These are phyloP conservation scores for Nerophis lumbriciformis DNA, from an alignment of 2,113 vertebrate species.

Conservation along the genomic window DNA sequence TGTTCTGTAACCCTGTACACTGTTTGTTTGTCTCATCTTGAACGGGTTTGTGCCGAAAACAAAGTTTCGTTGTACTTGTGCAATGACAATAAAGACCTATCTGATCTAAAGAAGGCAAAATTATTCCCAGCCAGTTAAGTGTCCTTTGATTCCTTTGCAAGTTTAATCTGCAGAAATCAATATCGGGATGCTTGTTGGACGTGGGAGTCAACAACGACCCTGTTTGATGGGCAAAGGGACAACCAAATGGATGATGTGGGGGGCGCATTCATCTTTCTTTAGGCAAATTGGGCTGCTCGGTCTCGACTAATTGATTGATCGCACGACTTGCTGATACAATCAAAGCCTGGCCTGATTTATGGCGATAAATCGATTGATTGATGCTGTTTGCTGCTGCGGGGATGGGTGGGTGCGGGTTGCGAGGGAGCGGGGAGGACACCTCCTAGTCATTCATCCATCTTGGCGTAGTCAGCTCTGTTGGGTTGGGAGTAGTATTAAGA, in stretches of 20 bases:
- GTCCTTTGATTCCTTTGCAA: conserved; percentile 63
- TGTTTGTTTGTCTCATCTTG: too few relatives aligned
- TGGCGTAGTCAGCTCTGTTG: conserved; percentile 56
- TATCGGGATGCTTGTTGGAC: conserved; percentile 54
- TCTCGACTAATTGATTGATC: conserved; percentile 68
- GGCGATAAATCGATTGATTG: conserved; percentile 75
- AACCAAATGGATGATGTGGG: conserved; percentile 57
- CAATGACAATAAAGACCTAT: too few relatives aligned
- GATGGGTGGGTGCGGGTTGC: conserved; percentile 18
- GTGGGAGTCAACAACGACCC: conserved; percentile 56
- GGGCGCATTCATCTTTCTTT: conserved; percentile 69
- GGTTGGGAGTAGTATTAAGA: conserved; percentile 70
- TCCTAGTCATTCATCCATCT: conserved; percentile 63
- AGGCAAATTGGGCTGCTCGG: conserved; percentile 59
- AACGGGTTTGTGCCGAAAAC: too few relatives aligned
- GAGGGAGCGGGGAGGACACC: conserved; percentile 36
- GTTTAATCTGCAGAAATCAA: conserved; percentile 63
- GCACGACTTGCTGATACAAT: conserved; percentile 68
- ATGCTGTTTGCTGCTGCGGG: conserved; percentile 52
- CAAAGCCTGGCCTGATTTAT: conserved; percentile 69
- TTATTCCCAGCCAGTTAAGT: conserved; percentile 53
- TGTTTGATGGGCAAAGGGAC: conserved; percentile 68
- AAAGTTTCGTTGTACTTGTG: too few relatives aligned
- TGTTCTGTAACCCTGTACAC: too few relatives aligned
- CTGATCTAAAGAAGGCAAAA: conserved; percentile 36